These are phyloP conservation scores for Tenualosa thibaudeaui DNA, from an alignment of 2,797 vertebrate genomes.

Conservation along the genomic window DNA sequence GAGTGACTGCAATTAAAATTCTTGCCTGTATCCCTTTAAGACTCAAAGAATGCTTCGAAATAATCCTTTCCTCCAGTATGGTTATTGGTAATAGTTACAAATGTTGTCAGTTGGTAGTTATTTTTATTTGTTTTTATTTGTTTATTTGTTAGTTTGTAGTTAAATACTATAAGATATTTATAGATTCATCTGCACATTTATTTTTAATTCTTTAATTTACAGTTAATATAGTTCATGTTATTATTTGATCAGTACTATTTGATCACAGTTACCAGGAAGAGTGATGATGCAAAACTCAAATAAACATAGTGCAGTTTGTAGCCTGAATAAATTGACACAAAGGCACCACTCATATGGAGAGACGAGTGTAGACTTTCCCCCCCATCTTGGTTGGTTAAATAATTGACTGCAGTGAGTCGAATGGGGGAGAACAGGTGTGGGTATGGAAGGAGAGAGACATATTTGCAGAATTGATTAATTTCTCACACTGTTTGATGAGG, in stretches of 20 bases:
- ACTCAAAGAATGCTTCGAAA: background rate
- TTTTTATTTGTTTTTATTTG: background rate
- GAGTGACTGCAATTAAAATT: no score
- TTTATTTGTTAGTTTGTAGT: background rate
- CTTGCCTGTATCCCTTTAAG: background rate
- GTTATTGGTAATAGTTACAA: background rate
- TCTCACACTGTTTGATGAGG: conserved; percentile 69
- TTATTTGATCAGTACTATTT: background rate
- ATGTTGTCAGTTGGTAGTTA: background rate
- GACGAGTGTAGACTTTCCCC: background rate
- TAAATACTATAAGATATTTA: background rate
- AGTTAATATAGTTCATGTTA: background rate
- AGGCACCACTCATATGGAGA: conserved; percentile 42
- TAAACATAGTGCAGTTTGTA: background rate
- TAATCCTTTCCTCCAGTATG: background rate
- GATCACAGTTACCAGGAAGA: background rate
- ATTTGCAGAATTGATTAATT: conserved; percentile 68
- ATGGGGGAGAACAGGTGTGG: conserved; percentile 52
- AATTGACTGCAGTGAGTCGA: conserved; percentile 34
- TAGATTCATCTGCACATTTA: background rate
- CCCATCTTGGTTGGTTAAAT: conserved; percentile 34
- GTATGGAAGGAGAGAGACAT: conserved; percentile 43
- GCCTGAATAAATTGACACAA: conserved; percentile 11
- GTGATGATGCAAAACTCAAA: background rate
- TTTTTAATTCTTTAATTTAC: background rate